Conservation (phyloP, 2,113 vertebrate species). For the Anoplopoma fimbria region DNA sequence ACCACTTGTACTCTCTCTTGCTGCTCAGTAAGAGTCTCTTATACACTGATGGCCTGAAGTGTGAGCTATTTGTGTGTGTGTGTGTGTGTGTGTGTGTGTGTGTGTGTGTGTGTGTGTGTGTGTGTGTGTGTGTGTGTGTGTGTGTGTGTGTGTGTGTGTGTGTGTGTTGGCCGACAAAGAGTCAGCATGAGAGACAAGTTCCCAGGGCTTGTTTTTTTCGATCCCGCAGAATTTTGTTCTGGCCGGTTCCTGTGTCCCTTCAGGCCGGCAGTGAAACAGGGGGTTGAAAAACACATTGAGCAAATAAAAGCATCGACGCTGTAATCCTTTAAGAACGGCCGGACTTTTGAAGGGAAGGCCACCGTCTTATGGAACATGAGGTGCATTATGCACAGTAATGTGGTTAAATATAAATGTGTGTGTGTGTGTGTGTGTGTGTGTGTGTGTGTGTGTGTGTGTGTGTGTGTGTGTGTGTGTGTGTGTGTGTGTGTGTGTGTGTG, state of each 20-base stretch:
- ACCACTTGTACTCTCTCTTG: slow-evolving; percentile 17
- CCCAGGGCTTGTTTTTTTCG: slow-evolving; percentile 45
- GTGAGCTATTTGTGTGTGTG: background rate
- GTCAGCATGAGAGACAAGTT: slow-evolving; percentile 12
- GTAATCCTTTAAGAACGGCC: slow-evolving; percentile 73
- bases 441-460: slow-evolving; percentile 29
- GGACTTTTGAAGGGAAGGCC: slow-evolving; percentile 67
- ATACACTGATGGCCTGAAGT: slow-evolving; percentile 12
- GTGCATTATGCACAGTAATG: slow-evolving; percentile 63
- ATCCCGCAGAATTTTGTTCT: slow-evolving; percentile 34
- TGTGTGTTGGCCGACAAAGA: slow-evolving; percentile 10
- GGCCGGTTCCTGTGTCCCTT: slow-evolving; percentile 42
- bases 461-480: slow-evolving; percentile 29
- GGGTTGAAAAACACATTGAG: slow-evolving; percentile 60
- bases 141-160: background rate
- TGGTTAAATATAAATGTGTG: slow-evolving; percentile 52
- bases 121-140: background rate
- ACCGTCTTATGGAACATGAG: slow-evolving; percentile 53
- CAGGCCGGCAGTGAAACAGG: slow-evolving; percentile 59
- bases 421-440: slow-evolving; percentile 8
- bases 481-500: background rate
- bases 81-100: background rate
- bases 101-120: background rate
- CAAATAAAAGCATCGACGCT: slow-evolving; percentile 61
- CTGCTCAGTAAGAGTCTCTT: slow-evolving; percentile 9